These are phyloP conservation scores for Condylura cristata DNA, from an alignment of 2,113 vertebrate species.

Conservation along the genomic window DNA sequence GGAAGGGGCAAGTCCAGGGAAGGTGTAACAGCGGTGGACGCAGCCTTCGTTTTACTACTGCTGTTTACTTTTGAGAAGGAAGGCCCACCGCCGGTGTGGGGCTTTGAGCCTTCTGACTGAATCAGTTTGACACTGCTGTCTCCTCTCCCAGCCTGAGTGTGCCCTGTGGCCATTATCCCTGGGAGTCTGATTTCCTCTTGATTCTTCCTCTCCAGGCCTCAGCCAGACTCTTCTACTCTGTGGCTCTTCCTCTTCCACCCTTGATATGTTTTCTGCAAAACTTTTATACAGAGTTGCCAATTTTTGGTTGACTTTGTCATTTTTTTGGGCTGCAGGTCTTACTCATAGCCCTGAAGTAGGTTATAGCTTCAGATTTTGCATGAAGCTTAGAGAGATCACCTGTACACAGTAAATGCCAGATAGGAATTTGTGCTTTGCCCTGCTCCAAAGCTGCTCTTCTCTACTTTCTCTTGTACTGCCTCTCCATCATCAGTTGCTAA, in stretches of 20 bases:
- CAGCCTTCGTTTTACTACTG: background rate
- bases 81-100: background rate
- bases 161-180: no score
- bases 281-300: background rate
- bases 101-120: background rate
- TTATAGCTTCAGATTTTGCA: background rate
- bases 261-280: background rate
- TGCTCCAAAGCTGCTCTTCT: background rate
- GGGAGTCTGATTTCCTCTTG: background rate
- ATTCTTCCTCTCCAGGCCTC: background rate
- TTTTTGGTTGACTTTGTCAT: background rate
- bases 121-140: background rate
- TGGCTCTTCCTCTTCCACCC: background rate
- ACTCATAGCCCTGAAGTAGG: background rate
- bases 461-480: background rate
- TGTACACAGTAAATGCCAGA: background rate
- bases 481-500: background rate
- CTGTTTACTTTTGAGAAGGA: slow-evolving; percentile 2
- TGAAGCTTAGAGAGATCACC: background rate
- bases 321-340: background rate
- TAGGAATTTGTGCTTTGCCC: background rate
- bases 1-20: background rate
- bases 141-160: background rate
- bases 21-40: background rate
- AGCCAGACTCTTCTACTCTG: background rate